Base-by-base conservation (phyloP, 2,797 vertebrate species). In the Cirrhinus mrigala region DNA sequence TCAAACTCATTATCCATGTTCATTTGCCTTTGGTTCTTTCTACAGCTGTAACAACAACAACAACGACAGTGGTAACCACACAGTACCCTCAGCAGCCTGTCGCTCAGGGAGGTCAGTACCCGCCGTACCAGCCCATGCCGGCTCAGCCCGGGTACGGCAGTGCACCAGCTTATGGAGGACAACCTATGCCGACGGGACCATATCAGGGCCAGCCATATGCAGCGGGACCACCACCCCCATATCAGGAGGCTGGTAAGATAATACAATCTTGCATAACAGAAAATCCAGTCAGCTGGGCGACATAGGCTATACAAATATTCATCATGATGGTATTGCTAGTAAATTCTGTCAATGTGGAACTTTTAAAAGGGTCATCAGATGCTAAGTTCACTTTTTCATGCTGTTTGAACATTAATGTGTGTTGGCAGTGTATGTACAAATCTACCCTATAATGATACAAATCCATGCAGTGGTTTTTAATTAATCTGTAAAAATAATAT, bases 111-210 rank as follows among this genome's bases (percentile, higher is more conserved):
- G 46, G 70, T 6, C 90, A 90, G 82, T 94, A 94, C 83, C 87
- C 92, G 9, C 37, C 90, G n/a, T 96, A 95, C 91, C 94, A 95
- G 29, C 91, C 91, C 0, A 27, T 94, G 22, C 92, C 94, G 0
- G 66, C 90, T 50, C 95, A 95, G 89, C 85, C 92, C 0, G 91
- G 91, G 1, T 94, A 91, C 10, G 83, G 85, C 3, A 89, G 58
- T 24, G 74, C 89, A 3, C 91, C 92, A 1, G 88, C 62, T 2
- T 94, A 93, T 0, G 92, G 90, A 64, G 68, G 84, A 10, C 91
- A 92, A 22, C 85, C 92, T 27, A 88, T 40, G 83, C 86, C 83
- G 4, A 27, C 14, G 3, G 75, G 18, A 71, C 87, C 87, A 1
- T 89, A 90, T 73, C 87, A 85, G 40, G 87, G 87, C 1, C 90